Base-by-base conservation (phyloP, 2,797 vertebrate genomes). In the Hipposideros larvatus region DNA sequence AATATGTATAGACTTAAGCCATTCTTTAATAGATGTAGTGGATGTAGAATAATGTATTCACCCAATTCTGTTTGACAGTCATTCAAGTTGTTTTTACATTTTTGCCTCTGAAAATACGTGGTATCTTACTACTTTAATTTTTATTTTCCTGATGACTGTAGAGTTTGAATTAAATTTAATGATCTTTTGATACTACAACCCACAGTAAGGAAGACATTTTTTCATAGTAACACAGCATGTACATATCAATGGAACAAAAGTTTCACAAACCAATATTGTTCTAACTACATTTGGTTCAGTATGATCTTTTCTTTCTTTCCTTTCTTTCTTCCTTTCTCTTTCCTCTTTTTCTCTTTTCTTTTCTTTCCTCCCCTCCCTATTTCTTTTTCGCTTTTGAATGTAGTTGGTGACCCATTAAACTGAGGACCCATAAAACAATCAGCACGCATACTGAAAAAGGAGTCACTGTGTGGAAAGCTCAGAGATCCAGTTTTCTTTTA, bases 91-190 rank as follows among this genome's bases (percentile, higher is more conserved):
- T 59, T 93, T 89, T 68, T 73, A 41, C 2, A 82, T 73, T 88
- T 94, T 95, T 90, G 24, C 65, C 48, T 95, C 55, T 79, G 75
- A 95, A 96, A 86, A 80, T 2, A 70, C 90, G 1, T 94, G 13
- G 13, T 82, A 68, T 71, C 57, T 92, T 95, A 75, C 37, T 91
- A 87, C 63, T 85, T 92, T 89, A 84, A 78, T 93, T 96, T 92
- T 96, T 57, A 74, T 85, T 91, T 92, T 96, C 78, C 37, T 63
- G 16, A 82, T 96, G 46, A 94, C 48, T 74, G 0, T 70, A 87
- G 85, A 95, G 22, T 66, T 85, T 82, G 61, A 87, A 85, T 92
- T 53, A 95, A 87, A 85, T 92, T 78, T 61, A 87, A 78, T 95
- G 37, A 80, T 26, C 70, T 66, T 94, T 93, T 90, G 91, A 5